Evolutionary conservation across 2,113 vertebrate species (phyloP).

Genomic region (Bos indicus): DNA sequence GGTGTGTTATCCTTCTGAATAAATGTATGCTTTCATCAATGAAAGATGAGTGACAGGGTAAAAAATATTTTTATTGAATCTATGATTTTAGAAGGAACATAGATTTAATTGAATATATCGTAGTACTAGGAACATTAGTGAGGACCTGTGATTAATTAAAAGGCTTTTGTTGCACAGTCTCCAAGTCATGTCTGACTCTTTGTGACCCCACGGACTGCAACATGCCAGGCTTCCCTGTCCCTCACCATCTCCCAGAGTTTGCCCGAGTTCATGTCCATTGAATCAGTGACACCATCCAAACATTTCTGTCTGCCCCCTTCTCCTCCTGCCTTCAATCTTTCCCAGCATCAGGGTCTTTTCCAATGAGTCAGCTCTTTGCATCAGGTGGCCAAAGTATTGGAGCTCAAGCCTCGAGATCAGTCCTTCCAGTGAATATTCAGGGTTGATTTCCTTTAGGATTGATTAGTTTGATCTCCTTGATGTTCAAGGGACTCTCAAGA

Average conservation of each 20-base stretch:
- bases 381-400: neutral
- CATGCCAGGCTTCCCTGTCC: neutral
- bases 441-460: neutral
- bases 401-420: neutral
- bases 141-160: neutral
- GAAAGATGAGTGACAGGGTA: neutral
- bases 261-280: neutral
- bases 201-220: neutral
- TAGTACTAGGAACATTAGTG: neutral
- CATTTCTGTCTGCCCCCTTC: neutral
- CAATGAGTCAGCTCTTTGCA: neutral
- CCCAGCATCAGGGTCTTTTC: neutral
- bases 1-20: neutral
- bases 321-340: neutral
- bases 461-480: neutral
- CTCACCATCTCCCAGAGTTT: neutral
- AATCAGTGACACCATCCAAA: neutral
- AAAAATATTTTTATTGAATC: neutral
- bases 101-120: neutral
- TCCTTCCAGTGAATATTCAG: neutral
- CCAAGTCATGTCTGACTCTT: neutral
- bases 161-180: neutral
- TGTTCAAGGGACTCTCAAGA: neutral
- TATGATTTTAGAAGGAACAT: neutral
- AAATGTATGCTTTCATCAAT: neutral